Conservation (phyloP, 2,888 invertebrate species). For the Drosophila borealis region DNA sequence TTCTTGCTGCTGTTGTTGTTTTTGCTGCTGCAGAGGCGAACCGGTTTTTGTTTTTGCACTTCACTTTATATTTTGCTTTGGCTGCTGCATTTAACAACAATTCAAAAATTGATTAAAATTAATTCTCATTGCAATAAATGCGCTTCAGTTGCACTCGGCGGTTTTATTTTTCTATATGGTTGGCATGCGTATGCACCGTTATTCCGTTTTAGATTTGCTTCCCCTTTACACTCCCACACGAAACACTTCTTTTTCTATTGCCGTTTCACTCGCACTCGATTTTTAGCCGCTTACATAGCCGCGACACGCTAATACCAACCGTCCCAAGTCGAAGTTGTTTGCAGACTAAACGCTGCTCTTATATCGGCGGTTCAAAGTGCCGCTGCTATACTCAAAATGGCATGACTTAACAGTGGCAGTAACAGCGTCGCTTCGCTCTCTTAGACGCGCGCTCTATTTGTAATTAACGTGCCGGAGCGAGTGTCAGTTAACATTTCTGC, state of each 20-base stretch:
- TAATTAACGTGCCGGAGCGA: not conserved
- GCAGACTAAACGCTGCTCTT: constrained; percentile 52
- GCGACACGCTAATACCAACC: constrained; percentile 46
- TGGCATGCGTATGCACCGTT: constrained; percentile 67
- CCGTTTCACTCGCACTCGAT: constrained; percentile 60
- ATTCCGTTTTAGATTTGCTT: constrained; percentile 47
- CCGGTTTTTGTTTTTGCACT: constrained; percentile 81
- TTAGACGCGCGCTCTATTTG: not conserved
- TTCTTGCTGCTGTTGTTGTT: constrained; percentile 45
- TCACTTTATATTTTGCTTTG: constrained; percentile 62
- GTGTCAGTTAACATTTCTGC: constrained; percentile 14
- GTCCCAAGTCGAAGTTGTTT: constrained; percentile 53
- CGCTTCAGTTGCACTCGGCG: constrained; percentile 44
- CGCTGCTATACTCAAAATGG: constrained; percentile 47
- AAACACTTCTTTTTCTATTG: constrained; percentile 40
- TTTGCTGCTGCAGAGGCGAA: constrained; percentile 66
- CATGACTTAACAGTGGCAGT: constrained; percentile 9
- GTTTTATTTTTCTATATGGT: constrained; percentile 8
- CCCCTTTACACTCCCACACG: constrained; percentile 52
- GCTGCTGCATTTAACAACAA: constrained; percentile 45
- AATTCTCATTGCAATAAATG: constrained; percentile 19
- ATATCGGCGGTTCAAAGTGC: constrained; percentile 19
- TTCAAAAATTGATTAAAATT: constrained; percentile 38
- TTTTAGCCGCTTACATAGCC: constrained; percentile 41
- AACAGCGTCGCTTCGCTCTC: constrained; percentile 13